Base-by-base conservation (phyloP, 2,797 vertebrate species). In the Xiphorhynchus erythropygius region DNA sequence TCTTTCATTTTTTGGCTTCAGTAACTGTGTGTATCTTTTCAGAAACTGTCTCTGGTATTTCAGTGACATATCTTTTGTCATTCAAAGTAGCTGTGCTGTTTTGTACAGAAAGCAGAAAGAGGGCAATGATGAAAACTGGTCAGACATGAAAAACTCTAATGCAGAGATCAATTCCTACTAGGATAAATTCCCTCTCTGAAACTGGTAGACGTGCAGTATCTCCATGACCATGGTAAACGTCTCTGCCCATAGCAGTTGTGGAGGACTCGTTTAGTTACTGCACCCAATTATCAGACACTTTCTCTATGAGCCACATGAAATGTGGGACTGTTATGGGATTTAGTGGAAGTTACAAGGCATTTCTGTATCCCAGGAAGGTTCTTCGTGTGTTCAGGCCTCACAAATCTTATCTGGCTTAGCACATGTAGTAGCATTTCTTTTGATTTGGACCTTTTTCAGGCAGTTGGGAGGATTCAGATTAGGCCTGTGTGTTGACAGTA, bases 141-240 rank as follows among this genome's bases (percentile, higher is more conserved):
- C 39, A 67, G 23, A 52, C 5, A 1, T 28, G 49, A 39, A 62
- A 70, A 13, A 46, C 7, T 30, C 33, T 65, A 37, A 57, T 19
- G 28, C 49, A 87, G 57, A 46, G 17, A 42, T 18, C 17, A 65
- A 1, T 76, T 65, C 37, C 52, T 55, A 17, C 11, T 39, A 64
- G 56, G 44, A 80, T 47, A n/a, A 35, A 42, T 83, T 89, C n/a
- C 8, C 32, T 82, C 32, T 60, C 37, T 64, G 50, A 70, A 64
- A n/a, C 1, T 27, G 46, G 12, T 28, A 67, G 28, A 70, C 60
- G 21, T 80, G n/a, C 64, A 44, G 46, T 39, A 64, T 56, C n/a
- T 62, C 24, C 1, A 0, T 0, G 3, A 41, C 35, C 17, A 6
- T 1, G 4, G 11, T 69, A 52, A 52, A 35, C 10, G 6, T 39